Conservation (phyloP, 2,113 vertebrate species). For the Narcine bancroftii region DNA sequence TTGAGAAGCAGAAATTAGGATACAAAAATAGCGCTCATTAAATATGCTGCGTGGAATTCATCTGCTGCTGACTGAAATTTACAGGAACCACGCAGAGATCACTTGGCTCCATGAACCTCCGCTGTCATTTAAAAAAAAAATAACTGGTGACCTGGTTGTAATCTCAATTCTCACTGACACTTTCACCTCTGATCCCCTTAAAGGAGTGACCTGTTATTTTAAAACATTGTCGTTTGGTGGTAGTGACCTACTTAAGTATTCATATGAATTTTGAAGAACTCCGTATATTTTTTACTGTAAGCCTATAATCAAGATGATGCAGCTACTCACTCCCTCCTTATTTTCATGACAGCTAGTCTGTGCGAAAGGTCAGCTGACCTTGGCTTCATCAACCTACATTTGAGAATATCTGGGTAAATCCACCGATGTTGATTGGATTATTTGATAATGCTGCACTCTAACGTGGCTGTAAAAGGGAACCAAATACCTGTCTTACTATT, state of each 20-base stretch:
- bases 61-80: not conserved
- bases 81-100: too few relatives aligned
- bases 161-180: too few relatives aligned
- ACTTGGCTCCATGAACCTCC: too few relatives aligned
- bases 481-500: not conserved
- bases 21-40: slow-evolving; percentile 10
- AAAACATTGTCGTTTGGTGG: too few relatives aligned
- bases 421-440: not conserved
- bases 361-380: not conserved
- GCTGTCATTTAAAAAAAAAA: too few relatives aligned
- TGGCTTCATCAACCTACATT: not conserved
- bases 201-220: too few relatives aligned
- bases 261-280: slow-evolving; percentile 13
- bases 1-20: not conserved
- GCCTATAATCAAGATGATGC: not conserved
- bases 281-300: slow-evolving; percentile 2
- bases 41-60: not conserved
- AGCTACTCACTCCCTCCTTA: not conserved
- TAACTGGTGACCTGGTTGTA: too few relatives aligned
- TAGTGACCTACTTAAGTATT: slow-evolving; percentile 2
- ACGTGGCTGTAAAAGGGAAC: not conserved
- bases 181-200: too few relatives aligned
- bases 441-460: not conserved
- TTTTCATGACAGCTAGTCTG: not conserved
- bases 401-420: not conserved